A percentile compares a stretch with the other conserved stretches of the same genome.
These are phyloP conservation scores for Halyomorpha halys DNA, from an alignment of 1,140 invertebrate species.

Conservation along the genomic window DNA sequence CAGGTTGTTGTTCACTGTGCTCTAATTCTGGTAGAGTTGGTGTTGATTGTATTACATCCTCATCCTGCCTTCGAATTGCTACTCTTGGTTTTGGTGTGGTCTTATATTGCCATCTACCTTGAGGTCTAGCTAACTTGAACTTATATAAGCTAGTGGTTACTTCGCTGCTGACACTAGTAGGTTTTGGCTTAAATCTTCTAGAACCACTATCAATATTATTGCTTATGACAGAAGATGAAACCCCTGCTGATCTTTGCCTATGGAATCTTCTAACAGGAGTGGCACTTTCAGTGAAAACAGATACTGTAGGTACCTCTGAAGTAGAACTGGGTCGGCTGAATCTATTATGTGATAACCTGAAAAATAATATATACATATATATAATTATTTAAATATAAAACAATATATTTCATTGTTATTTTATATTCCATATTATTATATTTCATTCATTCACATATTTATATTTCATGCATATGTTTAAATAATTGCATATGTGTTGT, in stretches of 20 bases:
- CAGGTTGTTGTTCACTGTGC: slow-evolving; percentile 40
- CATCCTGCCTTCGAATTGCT: slow-evolving; percentile 59
- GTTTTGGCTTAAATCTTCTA: slow-evolving; percentile 28
- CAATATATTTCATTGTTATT: too few species aligned
- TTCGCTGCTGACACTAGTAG: slow-evolving; percentile 22
- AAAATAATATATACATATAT: slow-evolving; percentile 4
- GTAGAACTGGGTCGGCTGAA: slow-evolving; percentile 39
- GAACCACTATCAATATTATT: slow-evolving; percentile 23
- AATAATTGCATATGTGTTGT: too few species aligned
- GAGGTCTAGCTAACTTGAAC: slow-evolving; percentile 62
- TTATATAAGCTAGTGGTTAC: slow-evolving; percentile 52
- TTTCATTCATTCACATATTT: too few species aligned
- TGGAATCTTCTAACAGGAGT: slow-evolving; percentile 38
- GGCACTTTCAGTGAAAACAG: slow-evolving; percentile 49
- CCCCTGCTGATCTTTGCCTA: slow-evolving; percentile 31
- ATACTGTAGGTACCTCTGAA: slow-evolving; percentile 45
- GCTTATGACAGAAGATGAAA: slow-evolving; percentile 16
- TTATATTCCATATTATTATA: too few species aligned
- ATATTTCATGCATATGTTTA: too few species aligned
- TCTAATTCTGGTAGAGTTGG: slow-evolving; percentile 31
- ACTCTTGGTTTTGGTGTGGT: slow-evolving; percentile 75
- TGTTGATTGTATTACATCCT: slow-evolving; percentile 43
- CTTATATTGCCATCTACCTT: slow-evolving; percentile 78
- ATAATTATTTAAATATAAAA: slow-evolving; percentile 4
- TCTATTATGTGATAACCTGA: slow-evolving; percentile 36